Conservation (phyloP, 2,888 invertebrate genomes). For the Myopa testacea region DNA sequence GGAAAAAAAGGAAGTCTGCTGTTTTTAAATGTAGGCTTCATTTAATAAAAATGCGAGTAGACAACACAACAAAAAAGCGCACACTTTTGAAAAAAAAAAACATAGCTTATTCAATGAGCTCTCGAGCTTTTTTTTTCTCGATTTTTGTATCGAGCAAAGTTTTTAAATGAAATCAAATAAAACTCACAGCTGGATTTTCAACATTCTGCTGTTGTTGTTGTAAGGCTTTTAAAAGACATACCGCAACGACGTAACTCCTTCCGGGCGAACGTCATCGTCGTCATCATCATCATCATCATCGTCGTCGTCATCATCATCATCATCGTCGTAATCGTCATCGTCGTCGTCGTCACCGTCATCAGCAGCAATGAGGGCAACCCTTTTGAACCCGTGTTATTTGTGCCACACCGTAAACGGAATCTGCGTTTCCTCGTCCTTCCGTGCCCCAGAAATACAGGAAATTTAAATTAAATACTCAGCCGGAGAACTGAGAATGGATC, state of each 20-base stretch:
- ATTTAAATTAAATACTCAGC: too few relatives aligned
- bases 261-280: not conserved
- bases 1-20: not conserved
- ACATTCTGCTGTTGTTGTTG: constrained; percentile 2
- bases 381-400: not conserved
- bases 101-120: not conserved
- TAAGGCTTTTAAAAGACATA: not conserved
- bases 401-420: too few relatives aligned
- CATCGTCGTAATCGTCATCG: not conserved
- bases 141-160: not conserved
- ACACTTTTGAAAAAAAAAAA: not conserved
- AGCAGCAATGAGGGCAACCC: not conserved
- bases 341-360: not conserved
- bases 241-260: constrained; percentile 15
- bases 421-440: too few relatives aligned
- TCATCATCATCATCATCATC: not conserved
- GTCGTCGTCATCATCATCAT: not conserved
- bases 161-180: constrained; percentile 46
- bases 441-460: too few relatives aligned
- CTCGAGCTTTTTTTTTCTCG: not conserved
- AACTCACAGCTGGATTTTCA: constrained; percentile 50
- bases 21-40: constrained; percentile 10
- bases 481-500: too few relatives aligned
- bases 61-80: not conserved
- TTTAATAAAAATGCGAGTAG: not conserved